Evolutionary conservation across 2,888 invertebrate genomes (phyloP), one percentile per base, ranked within the genome.

Genomic region (Stenodema calcarata): DNA sequence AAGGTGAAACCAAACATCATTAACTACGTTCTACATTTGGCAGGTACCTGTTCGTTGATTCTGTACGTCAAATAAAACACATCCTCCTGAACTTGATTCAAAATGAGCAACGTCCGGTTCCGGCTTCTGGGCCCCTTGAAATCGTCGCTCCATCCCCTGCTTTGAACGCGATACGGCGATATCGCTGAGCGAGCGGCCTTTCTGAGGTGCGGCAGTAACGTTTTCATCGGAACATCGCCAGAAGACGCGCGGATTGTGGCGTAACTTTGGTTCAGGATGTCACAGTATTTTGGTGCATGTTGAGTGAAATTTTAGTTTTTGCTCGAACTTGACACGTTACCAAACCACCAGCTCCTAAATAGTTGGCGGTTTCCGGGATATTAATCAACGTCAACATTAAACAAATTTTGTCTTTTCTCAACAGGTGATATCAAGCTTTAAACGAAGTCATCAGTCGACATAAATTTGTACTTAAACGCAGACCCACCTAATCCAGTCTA

Each of bases 11-110:
- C n/a, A n/a, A n/a, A n/a, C n/a, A n/a, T n/a, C n/a, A n/a, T n/a
- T n/a, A n/a, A n/a, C n/a, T n/a, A n/a, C n/a, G n/a, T n/a, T n/a
- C n/a, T n/a, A n/a, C n/a, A n/a, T n/a, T n/a, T 2, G 27, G 16
- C 73, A 9, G 18, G n/a, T 41, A 82, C 82, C 18, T 41, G 6
- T 18, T n/a, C 35, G n/a, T 62, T 12, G 42, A 82, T 69, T 41
- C 18, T 82, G 70, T 82, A 82, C 11, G 69, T 41, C 82, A 62
- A 18, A 69, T 69, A 82, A 23, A 69, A 35, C n/a, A 27, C 27
- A 14, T 82, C 82, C 41, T 80, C 35, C 47, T 50, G 28, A 3
- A 16, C 7, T 54, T 54, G 47, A 50, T 80, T 12, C 27, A 50
- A 12, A 30, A 50, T 18, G n/a, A 47, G 12, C 11, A 14, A 16